Evolutionary conservation across 2,888 invertebrate species (phyloP), one percentile per base, ranked within the genome.

Genomic region (Choristoneura rosaceana): DNA sequence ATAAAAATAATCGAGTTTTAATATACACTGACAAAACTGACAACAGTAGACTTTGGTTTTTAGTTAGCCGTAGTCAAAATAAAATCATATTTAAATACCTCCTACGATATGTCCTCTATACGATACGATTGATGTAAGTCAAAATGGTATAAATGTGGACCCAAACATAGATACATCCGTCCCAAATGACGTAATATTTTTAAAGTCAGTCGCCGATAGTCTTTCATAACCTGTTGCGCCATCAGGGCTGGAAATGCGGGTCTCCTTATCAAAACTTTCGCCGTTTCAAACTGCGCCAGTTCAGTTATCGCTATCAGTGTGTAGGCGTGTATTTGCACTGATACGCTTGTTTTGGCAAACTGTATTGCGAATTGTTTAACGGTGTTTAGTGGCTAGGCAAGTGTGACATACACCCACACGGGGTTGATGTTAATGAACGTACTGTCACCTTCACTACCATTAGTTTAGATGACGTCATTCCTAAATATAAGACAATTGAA

Each of bases 201-300:
- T 47, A 33, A 63, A 63, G 47, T 47, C 43, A 41, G 43, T 5
- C 15, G 60, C 17, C 14, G 14, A 14, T n/a, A 2, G 41, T 25
- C n/a, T 63, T 63, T 63, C 47, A 25, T 63, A 63, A 63, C 47
- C 33, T 33, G 47, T 63, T 45, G 33, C 64, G 33, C 34, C 47
- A 58, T 14, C 38, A 12, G 47, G 50, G 61, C 61, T 9, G 9
- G 14, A 33, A 9, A 41, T 41, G 12, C 61, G 61, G 61, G 61
- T 58, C 47, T 71, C 8, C 3, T 25, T 74, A 74, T 75, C 75
- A 75, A 15, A 33, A 75, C 75, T 75, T 75, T 75, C 75, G 60
- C 73, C 50, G 33, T 25, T 59, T 47, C 8, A 43, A 15, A 61
- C 73, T 74, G 74, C 68, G 68, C 64, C 68, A 68, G 41, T 63